A percentile compares a stretch with the other conserved stretches of the same genome.
Conservation (phyloP, 2,888 invertebrate species). For the Caenorhabditis panamensis region DNA sequence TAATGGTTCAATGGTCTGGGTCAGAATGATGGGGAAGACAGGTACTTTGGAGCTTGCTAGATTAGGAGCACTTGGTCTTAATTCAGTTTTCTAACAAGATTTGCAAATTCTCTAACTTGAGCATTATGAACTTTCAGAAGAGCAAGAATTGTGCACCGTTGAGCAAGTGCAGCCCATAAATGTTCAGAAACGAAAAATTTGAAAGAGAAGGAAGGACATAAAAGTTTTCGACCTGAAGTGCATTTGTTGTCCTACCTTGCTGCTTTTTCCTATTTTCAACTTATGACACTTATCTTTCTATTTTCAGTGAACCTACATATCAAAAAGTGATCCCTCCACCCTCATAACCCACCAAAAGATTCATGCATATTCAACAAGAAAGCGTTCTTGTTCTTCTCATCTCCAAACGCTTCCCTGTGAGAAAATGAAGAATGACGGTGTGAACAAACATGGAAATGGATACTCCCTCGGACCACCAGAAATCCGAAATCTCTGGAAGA, state of each 20-base stretch:
- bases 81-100: background rate
- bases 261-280: too few relatives aligned
- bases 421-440: background rate
- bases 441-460: slow-evolving; percentile 14
- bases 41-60: background rate
- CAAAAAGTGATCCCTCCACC: slow-evolving; percentile 13
- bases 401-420: background rate
- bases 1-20: background rate
- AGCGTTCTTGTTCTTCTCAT: slow-evolving; percentile 5
- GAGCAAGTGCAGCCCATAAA: too few relatives aligned
- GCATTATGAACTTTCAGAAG: background rate
- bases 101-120: background rate
- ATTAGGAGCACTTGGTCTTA: background rate
- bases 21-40: background rate
- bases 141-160: background rate
- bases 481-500: slow-evolving; percentile 16
- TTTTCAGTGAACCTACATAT: slow-evolving; percentile 9
- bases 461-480: background rate
- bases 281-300: background rate
- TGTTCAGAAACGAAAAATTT: background rate
- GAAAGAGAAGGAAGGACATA: background rate
- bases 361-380: slow-evolving; percentile 45
- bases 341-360: slow-evolving; percentile 8
- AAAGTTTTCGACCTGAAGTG: background rate
- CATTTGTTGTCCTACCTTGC: background rate